Percentiles rank a stretch among this genome's conserved stretches.
These are phyloP conservation scores for Plebejus melissa DNA, from an alignment of 2,888 invertebrate genomes.

Conservation along the genomic window DNA sequence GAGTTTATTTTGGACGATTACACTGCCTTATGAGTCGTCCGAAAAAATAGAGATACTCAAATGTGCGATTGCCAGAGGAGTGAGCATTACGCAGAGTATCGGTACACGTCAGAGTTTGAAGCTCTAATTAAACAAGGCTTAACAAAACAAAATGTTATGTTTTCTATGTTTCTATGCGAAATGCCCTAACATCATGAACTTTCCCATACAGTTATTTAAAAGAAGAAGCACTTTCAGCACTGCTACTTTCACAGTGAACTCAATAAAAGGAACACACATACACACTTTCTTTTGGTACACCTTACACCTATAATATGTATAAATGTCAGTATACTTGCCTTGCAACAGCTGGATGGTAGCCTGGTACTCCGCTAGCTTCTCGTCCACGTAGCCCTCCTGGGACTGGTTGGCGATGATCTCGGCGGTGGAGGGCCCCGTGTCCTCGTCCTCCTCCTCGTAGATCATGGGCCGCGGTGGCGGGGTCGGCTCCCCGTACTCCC, in stretches of 20 bases:
- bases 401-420: slow-evolving; percentile 96
- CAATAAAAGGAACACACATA: too few species aligned
- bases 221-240: too few species aligned
- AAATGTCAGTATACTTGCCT: slow-evolving; percentile 78
- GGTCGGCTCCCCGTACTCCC: slow-evolving; percentile 86
- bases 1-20: slow-evolving; percentile 55
- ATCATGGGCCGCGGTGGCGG: slow-evolving; percentile 84
- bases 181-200: too few species aligned
- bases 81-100: background rate
- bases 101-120: background rate
- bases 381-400: slow-evolving; percentile 96
- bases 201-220: too few species aligned
- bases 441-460: slow-evolving; percentile 84
- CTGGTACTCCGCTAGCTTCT: slow-evolving; percentile 95
- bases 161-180: background rate
- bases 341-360: slow-evolving; percentile 93
- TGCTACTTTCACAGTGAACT: too few species aligned
- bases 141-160: background rate
- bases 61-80: background rate
- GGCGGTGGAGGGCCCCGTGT: slow-evolving; percentile 90
- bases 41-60: background rate
- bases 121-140: background rate
- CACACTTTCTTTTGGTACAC: background rate
- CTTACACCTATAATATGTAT: background rate
- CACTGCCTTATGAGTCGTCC: slow-evolving; percentile 30